A percentile compares a stretch with the other conserved stretches of the same genome.
phyloP scores from a whole-genome alignment of 1,140 invertebrate species.

The Lasaia peninsularis region DNA sequence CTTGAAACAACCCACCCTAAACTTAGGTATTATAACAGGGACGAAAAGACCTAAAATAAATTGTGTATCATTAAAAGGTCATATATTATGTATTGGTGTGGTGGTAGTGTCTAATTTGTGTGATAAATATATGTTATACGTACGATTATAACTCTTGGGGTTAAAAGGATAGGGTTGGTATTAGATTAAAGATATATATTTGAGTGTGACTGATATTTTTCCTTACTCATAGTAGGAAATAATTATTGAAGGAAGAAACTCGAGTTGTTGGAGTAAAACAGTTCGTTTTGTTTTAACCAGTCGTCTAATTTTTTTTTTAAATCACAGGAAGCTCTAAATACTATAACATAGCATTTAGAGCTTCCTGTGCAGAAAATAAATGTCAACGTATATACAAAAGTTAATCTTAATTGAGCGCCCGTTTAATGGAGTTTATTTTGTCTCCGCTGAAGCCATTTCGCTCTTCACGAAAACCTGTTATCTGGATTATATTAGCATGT shows the following conservation, averaged over 20 bases:
- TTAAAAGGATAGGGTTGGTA: constrained; percentile 8
- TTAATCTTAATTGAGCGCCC: no score
- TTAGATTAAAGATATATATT: constrained; percentile 15
- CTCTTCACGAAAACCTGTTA: no score
- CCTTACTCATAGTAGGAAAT: neutral
- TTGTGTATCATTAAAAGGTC: neutral
- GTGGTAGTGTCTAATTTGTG: constrained; percentile 7
- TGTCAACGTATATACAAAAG: neutral
- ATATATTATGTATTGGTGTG: constrained; percentile 5
- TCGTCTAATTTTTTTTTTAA: no score
- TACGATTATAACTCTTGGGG: constrained; percentile 8
- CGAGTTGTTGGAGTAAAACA: neutral
- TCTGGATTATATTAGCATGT: no score
- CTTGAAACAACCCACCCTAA: neutral
- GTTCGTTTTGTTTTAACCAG: no score
- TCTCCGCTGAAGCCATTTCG: no score
- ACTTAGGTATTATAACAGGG: neutral
- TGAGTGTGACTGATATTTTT: constrained; percentile 16
- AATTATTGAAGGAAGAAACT: neutral
- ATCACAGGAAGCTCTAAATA: no score
- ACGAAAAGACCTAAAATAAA: neutral
- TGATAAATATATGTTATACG: constrained; percentile 13
- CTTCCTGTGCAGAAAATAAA: no score
- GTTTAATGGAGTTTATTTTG: no score
- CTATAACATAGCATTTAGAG: no score